These are phyloP conservation scores for Pandemis cinnamomeana DNA, from an alignment of 2,888 invertebrate species.

Conservation along the genomic window DNA sequence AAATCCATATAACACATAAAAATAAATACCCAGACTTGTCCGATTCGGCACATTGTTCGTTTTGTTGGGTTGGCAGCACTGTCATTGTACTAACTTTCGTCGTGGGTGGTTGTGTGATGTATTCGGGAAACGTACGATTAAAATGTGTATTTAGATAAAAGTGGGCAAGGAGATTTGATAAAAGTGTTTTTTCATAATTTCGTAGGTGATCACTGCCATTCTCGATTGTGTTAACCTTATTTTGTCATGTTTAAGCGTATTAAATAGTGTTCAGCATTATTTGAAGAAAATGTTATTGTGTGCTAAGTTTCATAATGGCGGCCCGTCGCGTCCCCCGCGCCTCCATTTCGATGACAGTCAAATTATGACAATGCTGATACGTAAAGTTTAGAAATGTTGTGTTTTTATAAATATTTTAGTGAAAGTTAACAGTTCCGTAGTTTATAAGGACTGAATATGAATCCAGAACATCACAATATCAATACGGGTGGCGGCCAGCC, in stretches of 20 bases:
- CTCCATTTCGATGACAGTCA: slow-evolving; percentile 87
- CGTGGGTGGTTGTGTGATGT: slow-evolving; percentile 63
- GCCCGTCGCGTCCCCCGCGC: slow-evolving; percentile 88
- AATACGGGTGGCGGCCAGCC: slow-evolving; percentile 86
- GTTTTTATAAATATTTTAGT: slow-evolving; percentile 70
- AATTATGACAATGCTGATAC: slow-evolving; percentile 83
- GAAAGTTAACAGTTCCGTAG: slow-evolving; percentile 55
- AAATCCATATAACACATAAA: neutral
- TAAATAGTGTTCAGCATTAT: slow-evolving; percentile 48
- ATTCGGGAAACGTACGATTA: slow-evolving; percentile 51
- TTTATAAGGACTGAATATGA: slow-evolving; percentile 73
- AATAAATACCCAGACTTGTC: neutral
- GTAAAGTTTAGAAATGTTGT: slow-evolving; percentile 76
- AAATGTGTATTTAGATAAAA: slow-evolving; percentile 55
- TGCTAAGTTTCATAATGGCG: slow-evolving; percentile 85
- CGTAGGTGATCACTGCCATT: slow-evolving; percentile 42
- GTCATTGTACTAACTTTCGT: slow-evolving; percentile 73
- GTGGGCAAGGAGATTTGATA: slow-evolving; percentile 13
- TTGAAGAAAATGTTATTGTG: slow-evolving; percentile 80
- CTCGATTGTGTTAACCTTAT: slow-evolving; percentile 29
- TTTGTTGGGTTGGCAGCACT: slow-evolving; percentile 60
- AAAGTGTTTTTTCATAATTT: slow-evolving; percentile 43
- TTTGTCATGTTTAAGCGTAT: slow-evolving; percentile 41
- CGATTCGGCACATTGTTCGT: slow-evolving; percentile 18
- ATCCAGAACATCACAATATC: slow-evolving; percentile 82